Evolutionary conservation across 1,140 invertebrate genomes (phyloP), one percentile per base, ranked within the genome.

Genomic region (Acromyrmex charruanus): DNA sequence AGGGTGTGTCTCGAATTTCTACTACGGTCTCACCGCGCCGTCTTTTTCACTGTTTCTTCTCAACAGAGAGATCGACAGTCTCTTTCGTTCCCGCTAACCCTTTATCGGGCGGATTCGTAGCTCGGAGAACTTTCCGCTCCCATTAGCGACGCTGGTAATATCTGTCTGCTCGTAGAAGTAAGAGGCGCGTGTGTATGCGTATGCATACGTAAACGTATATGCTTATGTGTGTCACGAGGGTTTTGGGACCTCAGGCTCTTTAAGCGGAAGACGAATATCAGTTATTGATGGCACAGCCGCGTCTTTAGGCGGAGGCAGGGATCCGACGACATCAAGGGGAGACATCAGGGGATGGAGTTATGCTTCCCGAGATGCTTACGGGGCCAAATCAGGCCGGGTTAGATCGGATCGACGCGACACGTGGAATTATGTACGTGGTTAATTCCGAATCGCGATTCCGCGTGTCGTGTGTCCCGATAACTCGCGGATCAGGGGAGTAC

Each of bases 1-100:
- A 82, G 85, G 49, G 75, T 87, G 91, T 88, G 92, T 93, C 91
- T 93, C 90, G 84, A 91, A 91, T 93, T 93, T 93, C 92, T 72
- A 80, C 91, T 61, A 80, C 75, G 44, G 58, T 77, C 77, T 6
- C 77, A 44, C 21, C 14, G 51, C 49, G 81, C 44, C 44, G 63
- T 85, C 74, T 85, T 79, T 87, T 77, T 89, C 58, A 59, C 61
- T 75, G 81, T 87, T 85, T 66, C 59, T 77, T 44, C 53, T 3
- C 68, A 55, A 25, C 55, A 69, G 80, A 75, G 55, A 75, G 55
- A 75, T 61, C 65, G 77, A 44, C 65, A n/a, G 44, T 59, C 58
- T 85, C 55, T 68, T 49, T 77, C 55, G 51, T 71, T 74, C 53
- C 51, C 68, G 65, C 61, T 84, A 88, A 85, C 51, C 65, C 44